Evolutionary conservation across 2,888 invertebrate species (phyloP), one percentile per base, ranked within the genome.

Genomic region (Actias luna): DNA sequence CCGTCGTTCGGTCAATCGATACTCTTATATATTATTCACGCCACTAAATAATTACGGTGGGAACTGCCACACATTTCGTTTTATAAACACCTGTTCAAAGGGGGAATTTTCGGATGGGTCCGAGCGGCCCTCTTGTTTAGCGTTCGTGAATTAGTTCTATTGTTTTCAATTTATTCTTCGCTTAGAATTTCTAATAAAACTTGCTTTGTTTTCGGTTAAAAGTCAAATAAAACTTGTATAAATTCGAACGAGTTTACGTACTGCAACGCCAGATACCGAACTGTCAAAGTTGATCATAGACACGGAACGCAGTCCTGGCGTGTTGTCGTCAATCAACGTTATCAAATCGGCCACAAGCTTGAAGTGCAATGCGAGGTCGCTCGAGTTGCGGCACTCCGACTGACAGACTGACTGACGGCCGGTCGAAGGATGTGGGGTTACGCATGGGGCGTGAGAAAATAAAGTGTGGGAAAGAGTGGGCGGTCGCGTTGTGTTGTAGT

Each of bases 381-480:
- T 74, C 78, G 76, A 76, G 74, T 73, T 72, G 80, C 84, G 78
- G 78, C 79, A 77, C 79, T 79, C 75, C 80, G 81, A 75, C 72
- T 77, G 77, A 82, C 82, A 80, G 80, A 80, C 85, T 82, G 85
- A 80, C 85, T 83, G 85, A 80, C 90, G 82, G 86, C 82, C 89
- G 89, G 89, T 88, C 94, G 93, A 94, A 94, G 94, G 95, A 95
- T 95, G 95, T 95, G 94, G 95, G 95, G 95, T 95, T 95, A 95
- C 93, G 93, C 93, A 93, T 93, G 94, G 95, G 95, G 95, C 95
- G 95, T 95, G 95, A 95, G 95, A 94, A 95, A 95, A 95, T 94
- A 94, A 94, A 94, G 94, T 95, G 95, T 95, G 95, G 95, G 95
- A 95, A 95, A 95, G 94, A 95, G 95, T 95, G 95, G 95, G 95